phyloP scores from a whole-genome alignment of 2,888 invertebrate species.

The Galeopsomyia nigrocyanea region DNA sequence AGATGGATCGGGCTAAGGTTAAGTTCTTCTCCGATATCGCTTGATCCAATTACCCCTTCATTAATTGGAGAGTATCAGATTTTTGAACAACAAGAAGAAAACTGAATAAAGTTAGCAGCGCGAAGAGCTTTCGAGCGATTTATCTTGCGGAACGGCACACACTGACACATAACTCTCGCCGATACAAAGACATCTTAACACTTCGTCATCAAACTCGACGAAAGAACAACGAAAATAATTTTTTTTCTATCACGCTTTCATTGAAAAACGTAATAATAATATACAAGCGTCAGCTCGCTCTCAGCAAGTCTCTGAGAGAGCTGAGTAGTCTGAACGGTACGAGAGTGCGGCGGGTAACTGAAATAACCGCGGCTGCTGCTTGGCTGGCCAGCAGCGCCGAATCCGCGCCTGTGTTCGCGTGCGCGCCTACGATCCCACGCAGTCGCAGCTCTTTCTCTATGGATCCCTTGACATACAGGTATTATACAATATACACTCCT shows the following conservation, averaged over 20 bases:
- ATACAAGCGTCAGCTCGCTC: neutral
- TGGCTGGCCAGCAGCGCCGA: neutral
- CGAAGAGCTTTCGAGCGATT: neutral
- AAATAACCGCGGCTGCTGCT: conserved; percentile 47
- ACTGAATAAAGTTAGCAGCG: conserved; percentile 3
- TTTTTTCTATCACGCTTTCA: neutral
- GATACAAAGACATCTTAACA: neutral
- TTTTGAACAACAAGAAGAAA: conserved; percentile 1
- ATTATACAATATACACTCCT: too few relatives aligned
- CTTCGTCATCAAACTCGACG: too few relatives aligned
- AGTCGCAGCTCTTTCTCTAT: conserved; percentile 16
- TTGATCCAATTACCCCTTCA: conserved; percentile 14
- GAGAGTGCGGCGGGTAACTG: conserved; percentile 60
- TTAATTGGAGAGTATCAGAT: conserved; percentile 9
- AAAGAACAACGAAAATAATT: too few relatives aligned
- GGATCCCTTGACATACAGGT: too few relatives aligned
- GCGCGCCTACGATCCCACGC: conserved; percentile 20
- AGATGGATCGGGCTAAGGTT: conserved; percentile 14
- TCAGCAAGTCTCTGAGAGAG: neutral
- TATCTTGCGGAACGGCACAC: neutral
- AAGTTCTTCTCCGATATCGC: conserved; percentile 1
- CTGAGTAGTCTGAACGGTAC: conserved; percentile 52
- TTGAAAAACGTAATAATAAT: neutral
- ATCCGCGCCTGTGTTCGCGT: conserved; percentile 6
- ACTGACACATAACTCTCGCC: neutral